Conservation (phyloP, 2,113 vertebrate genomes). For the Lepisosteus oculatus region DNA sequence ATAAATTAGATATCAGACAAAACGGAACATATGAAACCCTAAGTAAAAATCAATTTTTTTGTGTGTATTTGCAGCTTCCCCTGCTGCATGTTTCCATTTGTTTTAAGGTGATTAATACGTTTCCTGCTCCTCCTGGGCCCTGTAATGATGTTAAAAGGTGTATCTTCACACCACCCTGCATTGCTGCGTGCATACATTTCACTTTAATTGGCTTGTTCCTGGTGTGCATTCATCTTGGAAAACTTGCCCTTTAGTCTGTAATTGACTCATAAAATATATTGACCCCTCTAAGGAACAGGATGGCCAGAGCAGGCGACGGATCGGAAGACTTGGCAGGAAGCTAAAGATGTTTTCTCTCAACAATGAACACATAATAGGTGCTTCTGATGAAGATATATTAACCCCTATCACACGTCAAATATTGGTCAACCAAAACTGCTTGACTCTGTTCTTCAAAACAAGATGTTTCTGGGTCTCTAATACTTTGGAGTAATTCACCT, state of each 20-base stretch:
- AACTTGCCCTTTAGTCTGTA: constrained; percentile 28
- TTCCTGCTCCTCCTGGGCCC: constrained; percentile 20
- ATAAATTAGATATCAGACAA: neutral
- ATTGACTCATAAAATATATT: constrained; percentile 31
- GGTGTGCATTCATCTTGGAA: constrained; percentile 15
- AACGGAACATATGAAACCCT: neutral
- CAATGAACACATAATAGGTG: neutral
- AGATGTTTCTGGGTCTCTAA: constrained; percentile 3
- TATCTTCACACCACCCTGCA: neutral
- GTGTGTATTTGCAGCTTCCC: neutral
- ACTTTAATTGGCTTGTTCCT: constrained; percentile 30
- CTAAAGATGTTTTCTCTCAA: constrained; percentile 11
- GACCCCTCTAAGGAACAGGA: constrained; percentile 28
- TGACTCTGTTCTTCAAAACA: neutral
- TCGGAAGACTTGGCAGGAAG: neutral
- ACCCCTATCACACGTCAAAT: constrained; percentile 8
- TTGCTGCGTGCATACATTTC: constrained; percentile 18
- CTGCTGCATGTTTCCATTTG: constrained; percentile 2
- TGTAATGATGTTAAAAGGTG: constrained; percentile 20
- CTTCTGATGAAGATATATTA: constrained; percentile 11
- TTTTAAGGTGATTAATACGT: constrained; percentile 21
- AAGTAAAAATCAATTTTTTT: constrained; percentile 1
- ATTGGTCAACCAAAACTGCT: constrained; percentile 4
- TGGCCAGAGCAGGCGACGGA: constrained; percentile 14
- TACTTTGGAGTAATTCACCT: neutral